These are phyloP conservation scores for Sesamia nonagrioides DNA, from an alignment of 1,140 invertebrate species.

Conservation along the genomic window DNA sequence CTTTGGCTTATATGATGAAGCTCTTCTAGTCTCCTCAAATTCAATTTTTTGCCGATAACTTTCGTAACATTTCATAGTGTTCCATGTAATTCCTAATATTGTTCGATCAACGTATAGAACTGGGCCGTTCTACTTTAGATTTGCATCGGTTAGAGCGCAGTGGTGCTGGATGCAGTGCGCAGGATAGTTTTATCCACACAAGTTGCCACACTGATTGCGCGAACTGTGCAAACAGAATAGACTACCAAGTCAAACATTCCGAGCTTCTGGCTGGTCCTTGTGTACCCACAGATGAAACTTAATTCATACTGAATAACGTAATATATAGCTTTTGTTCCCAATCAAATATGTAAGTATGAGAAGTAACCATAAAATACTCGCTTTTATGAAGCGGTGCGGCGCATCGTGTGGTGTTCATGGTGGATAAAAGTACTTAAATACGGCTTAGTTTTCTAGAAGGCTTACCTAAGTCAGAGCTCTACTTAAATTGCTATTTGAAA, in stretches of 20 bases:
- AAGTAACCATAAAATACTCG: constrained; percentile 19
- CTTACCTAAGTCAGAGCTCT: background rate
- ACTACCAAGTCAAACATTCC: constrained; percentile 63
- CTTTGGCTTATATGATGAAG: no score
- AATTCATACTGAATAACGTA: constrained; percentile 32
- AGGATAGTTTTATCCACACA: constrained; percentile 34
- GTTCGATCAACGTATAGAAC: background rate
- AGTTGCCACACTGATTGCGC: constrained; percentile 63
- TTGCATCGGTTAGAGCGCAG: constrained; percentile 28
- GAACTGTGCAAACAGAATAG: constrained; percentile 66
- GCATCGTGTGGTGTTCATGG: constrained; percentile 2
- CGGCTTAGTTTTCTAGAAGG: background rate
- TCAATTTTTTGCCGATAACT: no score
- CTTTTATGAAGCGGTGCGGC: constrained; percentile 1
- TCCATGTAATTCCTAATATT: no score
- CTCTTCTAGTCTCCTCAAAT: no score
- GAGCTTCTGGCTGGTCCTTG: constrained; percentile 22
- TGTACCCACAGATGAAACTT: constrained; percentile 40
- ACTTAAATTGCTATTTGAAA: no score
- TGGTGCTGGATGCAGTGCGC: constrained; percentile 10
- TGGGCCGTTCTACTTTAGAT: background rate
- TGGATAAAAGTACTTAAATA: background rate
- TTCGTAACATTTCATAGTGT: no score
- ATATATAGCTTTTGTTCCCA: constrained; percentile 39
- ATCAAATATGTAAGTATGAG: constrained; percentile 36